These are phyloP conservation scores for Polymixis flavicincta DNA, from an alignment of 2,888 invertebrate species.

Conservation along the genomic window DNA sequence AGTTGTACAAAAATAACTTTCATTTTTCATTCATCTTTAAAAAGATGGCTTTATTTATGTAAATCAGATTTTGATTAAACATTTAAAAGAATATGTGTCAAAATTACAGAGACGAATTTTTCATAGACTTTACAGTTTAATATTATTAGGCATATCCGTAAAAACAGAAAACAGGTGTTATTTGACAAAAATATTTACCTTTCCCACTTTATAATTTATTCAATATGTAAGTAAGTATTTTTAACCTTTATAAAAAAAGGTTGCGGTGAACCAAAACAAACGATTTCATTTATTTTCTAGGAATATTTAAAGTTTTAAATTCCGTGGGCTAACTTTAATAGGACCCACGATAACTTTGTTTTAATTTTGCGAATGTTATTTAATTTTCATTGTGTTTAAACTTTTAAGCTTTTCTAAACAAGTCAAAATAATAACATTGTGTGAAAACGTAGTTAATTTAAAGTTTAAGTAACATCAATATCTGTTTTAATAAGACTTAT, in stretches of 20 bases:
- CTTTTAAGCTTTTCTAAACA: not conserved
- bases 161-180: not conserved
- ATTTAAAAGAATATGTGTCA: not conserved
- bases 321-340: conserved; percentile 8
- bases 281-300: not conserved
- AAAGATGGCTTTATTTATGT: not conserved
- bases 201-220: not conserved
- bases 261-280: not conserved
- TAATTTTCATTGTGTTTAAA: conserved; percentile 10
- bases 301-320: conserved; percentile 17
- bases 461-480: not conserved
- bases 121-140: not conserved
- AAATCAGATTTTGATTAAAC: not conserved
- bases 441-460: not conserved
- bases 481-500: not conserved
- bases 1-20: not conserved
- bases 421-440: not conserved
- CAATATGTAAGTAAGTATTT: no score
- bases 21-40: not conserved
- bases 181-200: not conserved
- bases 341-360: conserved; percentile 15
- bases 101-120: not conserved
- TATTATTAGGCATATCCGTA: not conserved
- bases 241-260: not conserved
- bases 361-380: conserved; percentile 18